Base-by-base conservation (phyloP, 2,113 vertebrate species). In the Mormoops blainvillei region DNA sequence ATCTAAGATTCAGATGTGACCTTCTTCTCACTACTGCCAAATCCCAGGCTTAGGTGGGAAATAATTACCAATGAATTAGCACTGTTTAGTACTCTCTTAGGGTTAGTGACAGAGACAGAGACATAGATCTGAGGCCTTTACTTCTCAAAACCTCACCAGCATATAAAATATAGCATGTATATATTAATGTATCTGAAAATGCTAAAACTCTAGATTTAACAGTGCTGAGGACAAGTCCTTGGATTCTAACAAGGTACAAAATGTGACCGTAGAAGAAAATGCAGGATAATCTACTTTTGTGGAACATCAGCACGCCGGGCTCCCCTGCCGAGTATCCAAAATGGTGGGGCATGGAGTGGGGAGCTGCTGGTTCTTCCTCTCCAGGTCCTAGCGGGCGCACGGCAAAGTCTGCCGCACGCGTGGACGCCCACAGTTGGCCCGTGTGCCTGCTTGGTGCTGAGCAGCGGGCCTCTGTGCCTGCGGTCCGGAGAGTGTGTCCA, bases 121-220 rank as follows among this genome's bases (percentile, higher is more conserved):
- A 83, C 2, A 50, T 41, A 56, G 41, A 87, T 73, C 45, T 91
- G 48, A 76, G 28, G n/a, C 85, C 24, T 67, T 70, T 67, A 58
- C 31, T n/a, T 15, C 16, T 3, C 11, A 20, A 13, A 93, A 84
- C 95, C 48, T 78, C 5, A 94, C 24, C 38, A 78, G 14, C 54
- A 45, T 80, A 58, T 87, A 33, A 24, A 50, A 28, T 61, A 38
- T 58, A 70, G 52, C 36, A 77, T 50, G 10, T 50, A 54, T 52
- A 78, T 36, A n/a, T 97, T 58, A 65, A 87, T 86, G 74, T 76
- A 70, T 94, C 52, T 93, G 81, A 91, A 78, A 94, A 93, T 89
- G 5, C 77, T 76, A 81, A 71, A 88, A 85, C 22, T 89, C 26
- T 50, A 85, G 19, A 94, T 56, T 70, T 68, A 89, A 63, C 54